These are phyloP conservation scores for Anhinga anhinga DNA, from an alignment of 2,113 vertebrate genomes.

Conservation along the genomic window DNA sequence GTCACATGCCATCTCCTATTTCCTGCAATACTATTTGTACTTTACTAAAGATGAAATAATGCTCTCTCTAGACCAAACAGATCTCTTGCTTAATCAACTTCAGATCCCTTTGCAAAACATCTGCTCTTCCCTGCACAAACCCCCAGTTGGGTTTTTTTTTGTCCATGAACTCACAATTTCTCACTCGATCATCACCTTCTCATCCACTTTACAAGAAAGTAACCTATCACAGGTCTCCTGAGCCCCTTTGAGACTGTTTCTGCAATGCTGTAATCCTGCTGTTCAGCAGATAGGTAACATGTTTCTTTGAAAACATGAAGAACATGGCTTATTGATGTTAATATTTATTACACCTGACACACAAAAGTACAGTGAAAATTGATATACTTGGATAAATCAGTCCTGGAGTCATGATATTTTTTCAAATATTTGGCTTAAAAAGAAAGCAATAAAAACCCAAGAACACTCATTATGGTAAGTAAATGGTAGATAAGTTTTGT, in stretches of 20 bases:
- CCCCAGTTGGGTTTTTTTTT: rapidly evolving
- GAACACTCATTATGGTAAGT: neutral
- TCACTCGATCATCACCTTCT: neutral
- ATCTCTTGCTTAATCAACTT: neutral
- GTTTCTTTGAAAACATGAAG: neutral
- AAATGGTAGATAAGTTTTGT: neutral
- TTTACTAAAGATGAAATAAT: neutral
- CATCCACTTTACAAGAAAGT: neutral
- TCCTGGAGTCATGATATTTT: neutral
- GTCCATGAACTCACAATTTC: neutral
- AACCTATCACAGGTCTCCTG: neutral
- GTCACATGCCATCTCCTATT: neutral
- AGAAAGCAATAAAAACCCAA: neutral
- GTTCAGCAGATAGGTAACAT: neutral
- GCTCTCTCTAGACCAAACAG: neutral
- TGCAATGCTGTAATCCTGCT: neutral
- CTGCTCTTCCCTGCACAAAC: neutral
- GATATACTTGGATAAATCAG: neutral
- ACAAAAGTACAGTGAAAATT: neutral
- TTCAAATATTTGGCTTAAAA: neutral
- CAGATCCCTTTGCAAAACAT: neutral
- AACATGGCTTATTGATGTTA: neutral
- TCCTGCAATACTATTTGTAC: neutral
- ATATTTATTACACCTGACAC: neutral
- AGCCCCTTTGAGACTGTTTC: neutral